Percentiles rank a stretch among this genome's conserved stretches.
phyloP scores from a whole-genome alignment of 2,888 invertebrate genomes.

The Thera obeliscata region DNA sequence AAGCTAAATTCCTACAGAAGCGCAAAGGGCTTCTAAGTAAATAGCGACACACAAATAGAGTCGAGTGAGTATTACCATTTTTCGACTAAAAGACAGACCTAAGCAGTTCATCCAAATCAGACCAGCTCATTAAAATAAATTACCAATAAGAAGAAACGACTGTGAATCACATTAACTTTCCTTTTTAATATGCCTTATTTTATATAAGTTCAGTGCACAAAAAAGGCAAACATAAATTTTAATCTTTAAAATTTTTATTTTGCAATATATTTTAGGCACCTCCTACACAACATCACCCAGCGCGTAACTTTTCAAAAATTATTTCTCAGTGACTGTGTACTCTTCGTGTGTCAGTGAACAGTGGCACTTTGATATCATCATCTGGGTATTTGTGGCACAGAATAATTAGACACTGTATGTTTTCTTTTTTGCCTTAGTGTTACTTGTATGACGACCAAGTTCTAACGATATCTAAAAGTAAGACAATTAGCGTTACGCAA shows the following conservation, averaged over 20 bases:
- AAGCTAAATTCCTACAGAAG: no score
- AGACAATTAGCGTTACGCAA: slow-evolving; percentile 26
- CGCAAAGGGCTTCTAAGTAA: no score
- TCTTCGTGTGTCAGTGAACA: slow-evolving; percentile 1
- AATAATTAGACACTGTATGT: slow-evolving; percentile 19
- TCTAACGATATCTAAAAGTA: slow-evolving; percentile 22
- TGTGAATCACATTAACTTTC: slow-evolving; percentile 4
- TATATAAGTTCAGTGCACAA: not conserved
- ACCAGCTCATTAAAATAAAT: slow-evolving; percentile 33
- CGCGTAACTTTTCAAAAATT: not conserved
- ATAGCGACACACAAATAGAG: no score
- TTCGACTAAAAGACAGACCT: not conserved
- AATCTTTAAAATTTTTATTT: not conserved
- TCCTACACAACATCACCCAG: no score
- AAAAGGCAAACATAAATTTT: slow-evolving; percentile 3
- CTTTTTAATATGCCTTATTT: not conserved
- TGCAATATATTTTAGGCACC: not conserved
- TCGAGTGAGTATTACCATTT: not conserved
- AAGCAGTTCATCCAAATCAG: slow-evolving; percentile 20
- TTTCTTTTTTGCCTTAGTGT: slow-evolving; percentile 26
- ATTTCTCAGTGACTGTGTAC: not conserved
- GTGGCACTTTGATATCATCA: not conserved
- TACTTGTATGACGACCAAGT: slow-evolving; percentile 24
- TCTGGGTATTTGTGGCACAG: slow-evolving; percentile 19
- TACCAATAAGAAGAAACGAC: slow-evolving; percentile 16